Evolutionary conservation across 2,888 invertebrate species (phyloP).

Genomic region (Teinopalpus imperialis): DNA sequence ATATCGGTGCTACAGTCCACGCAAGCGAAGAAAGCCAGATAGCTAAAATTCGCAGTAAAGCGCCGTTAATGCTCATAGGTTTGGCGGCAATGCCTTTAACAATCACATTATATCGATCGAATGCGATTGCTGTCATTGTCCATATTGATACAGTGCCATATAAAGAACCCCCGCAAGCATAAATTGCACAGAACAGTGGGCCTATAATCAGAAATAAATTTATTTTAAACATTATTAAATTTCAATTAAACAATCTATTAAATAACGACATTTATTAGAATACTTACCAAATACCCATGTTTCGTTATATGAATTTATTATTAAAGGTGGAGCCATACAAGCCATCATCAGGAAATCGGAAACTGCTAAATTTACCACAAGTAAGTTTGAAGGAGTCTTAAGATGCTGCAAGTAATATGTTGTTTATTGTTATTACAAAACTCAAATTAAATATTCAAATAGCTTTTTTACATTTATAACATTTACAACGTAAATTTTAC

Average conservation of each 20-base stretch:
- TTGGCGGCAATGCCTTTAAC: constrained; percentile 83
- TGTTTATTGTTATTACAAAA: too few species aligned
- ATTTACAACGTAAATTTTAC: too few species aligned
- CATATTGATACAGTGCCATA: constrained; percentile 92
- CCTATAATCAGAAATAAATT: too few species aligned
- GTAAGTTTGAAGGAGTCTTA: constrained; percentile 93
- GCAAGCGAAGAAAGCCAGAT: constrained; percentile 86
- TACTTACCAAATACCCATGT: constrained; percentile 84
- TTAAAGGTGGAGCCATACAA: constrained; percentile 89
- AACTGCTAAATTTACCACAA: constrained; percentile 94
- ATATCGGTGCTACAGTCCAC: constrained; percentile 88
- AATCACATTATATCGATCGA: constrained; percentile 19
- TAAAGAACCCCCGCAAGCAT: constrained; percentile 89
- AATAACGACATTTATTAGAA: background rate
- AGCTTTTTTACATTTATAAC: too few species aligned
- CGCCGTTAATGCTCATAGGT: constrained; percentile 87
- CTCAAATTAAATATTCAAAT: too few species aligned
- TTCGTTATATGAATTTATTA: constrained; percentile 91
- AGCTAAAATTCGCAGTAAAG: constrained; percentile 84
- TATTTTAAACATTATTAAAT: too few species aligned
- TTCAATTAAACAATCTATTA: too few species aligned
- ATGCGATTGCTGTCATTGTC: constrained; percentile 89
- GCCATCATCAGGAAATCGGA: constrained; percentile 95
- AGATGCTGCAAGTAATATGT: constrained; percentile 73
- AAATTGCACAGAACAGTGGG: constrained; percentile 89